Conservation (phyloP, 92 coral and sea anemone genomes). For the Desmophyllum pertusum region DNA sequence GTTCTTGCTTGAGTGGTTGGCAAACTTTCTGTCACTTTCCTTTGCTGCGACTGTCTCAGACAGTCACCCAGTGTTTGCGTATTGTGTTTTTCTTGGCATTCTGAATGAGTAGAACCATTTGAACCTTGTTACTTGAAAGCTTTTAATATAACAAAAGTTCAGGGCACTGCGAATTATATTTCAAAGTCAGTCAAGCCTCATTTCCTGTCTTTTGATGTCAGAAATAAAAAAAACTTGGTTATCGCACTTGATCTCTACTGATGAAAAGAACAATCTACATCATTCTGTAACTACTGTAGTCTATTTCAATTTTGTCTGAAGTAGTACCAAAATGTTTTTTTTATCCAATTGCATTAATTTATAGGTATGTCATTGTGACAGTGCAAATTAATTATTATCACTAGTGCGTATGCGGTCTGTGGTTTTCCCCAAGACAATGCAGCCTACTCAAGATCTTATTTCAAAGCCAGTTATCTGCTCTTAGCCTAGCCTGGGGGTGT, state of each 20-base stretch:
- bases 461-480: not conserved
- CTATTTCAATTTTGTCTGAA: not conserved
- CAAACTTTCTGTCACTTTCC: not conserved
- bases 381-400: not conserved
- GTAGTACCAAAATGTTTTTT: not conserved
- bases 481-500: not conserved
- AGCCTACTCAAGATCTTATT: not conserved
- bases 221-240: not conserved
- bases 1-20: not conserved
- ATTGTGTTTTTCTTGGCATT: constrained; percentile 15
- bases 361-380: not conserved
- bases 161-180: not conserved
- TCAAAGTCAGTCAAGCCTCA: not conserved
- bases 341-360: not conserved
- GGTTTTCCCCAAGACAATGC: not conserved
- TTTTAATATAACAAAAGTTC: not conserved
- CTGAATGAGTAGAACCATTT: not conserved
- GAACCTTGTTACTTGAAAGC: not conserved
- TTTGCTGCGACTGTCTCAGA: not conserved
- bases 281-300: too few species aligned
- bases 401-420: not conserved
- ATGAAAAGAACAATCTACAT: not conserved
- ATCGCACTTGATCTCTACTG: not conserved
- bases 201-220: not conserved
- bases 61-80: not conserved